Conservation (phyloP, 2,797 vertebrate genomes). For the Toxotes lorentzi region DNA sequence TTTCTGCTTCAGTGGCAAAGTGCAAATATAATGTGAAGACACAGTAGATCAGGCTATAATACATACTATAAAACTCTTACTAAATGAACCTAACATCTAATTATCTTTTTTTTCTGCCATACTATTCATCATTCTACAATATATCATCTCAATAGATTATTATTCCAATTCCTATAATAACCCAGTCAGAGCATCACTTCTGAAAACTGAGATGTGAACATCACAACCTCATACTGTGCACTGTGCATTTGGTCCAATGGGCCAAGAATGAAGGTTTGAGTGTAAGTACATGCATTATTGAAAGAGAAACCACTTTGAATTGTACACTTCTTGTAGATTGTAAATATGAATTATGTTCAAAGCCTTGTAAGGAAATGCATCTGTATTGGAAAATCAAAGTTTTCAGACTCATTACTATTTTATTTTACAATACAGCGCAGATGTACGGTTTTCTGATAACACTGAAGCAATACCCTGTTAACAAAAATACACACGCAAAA, state of each 20-base stretch:
- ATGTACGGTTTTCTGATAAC: not conserved
- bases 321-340: not conserved
- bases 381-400: constrained; percentile 2
- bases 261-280: constrained; percentile 31
- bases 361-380: constrained; percentile 12
- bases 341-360: constrained; percentile 27
- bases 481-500: not conserved
- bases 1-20: not conserved
- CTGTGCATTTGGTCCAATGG: constrained; percentile 43
- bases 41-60: not conserved
- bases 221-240: constrained; percentile 15
- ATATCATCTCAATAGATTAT: not conserved
- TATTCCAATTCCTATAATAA: constrained; percentile 3
- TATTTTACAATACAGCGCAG: not conserved
- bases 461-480: no score
- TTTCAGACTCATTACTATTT: constrained; percentile 10
- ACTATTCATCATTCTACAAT: not conserved
- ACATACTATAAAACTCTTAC: not conserved
- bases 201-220: constrained; percentile 17
- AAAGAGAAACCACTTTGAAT: constrained; percentile 28
- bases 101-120: not conserved
- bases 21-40: not conserved
- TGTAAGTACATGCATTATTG: constrained; percentile 44
- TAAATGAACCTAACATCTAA: not conserved
- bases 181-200: constrained; percentile 18